phyloP scores from a whole-genome alignment of 2,888 invertebrate species.

The Antitype chi region DNA sequence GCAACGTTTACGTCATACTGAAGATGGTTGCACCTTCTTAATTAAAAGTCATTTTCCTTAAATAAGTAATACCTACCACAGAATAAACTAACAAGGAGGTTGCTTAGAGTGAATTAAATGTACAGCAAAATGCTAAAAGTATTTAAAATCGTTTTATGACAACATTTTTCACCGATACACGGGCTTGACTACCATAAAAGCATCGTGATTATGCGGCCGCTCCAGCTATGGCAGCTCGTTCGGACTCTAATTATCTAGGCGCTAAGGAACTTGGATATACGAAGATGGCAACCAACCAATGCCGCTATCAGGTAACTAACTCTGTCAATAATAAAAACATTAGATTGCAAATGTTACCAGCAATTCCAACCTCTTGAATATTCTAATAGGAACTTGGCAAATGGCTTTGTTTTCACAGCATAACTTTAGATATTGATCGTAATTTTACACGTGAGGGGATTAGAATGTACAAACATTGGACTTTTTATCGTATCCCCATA shows the following conservation, averaged over 20 bases:
- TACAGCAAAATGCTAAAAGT: constrained; percentile 77
- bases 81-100: constrained; percentile 66
- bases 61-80: constrained; percentile 57
- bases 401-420: constrained; percentile 40
- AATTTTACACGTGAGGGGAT: constrained; percentile 39
- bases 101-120: constrained; percentile 66
- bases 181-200: constrained; percentile 84
- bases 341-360: constrained; percentile 58
- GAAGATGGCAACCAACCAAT: constrained; percentile 73
- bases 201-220: constrained; percentile 83
- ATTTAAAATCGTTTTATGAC: constrained; percentile 86
- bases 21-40: constrained; percentile 63
- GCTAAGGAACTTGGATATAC: constrained; percentile 81
- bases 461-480: constrained; percentile 43
- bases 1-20: constrained; percentile 58
- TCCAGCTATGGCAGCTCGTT: constrained; percentile 85
- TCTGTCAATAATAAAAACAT: constrained; percentile 62
- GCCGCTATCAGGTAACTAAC: constrained; percentile 49
- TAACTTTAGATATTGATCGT: constrained; percentile 23
- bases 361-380: constrained; percentile 35
- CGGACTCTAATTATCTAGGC: constrained; percentile 84
- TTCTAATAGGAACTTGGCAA: constrained; percentile 34
- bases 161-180: constrained; percentile 88
- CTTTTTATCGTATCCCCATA: constrained; percentile 47
- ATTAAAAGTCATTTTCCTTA: constrained; percentile 57